phyloP scores from a whole-genome alignment of 2,113 vertebrate genomes.

The Eudorcas thomsonii region DNA sequence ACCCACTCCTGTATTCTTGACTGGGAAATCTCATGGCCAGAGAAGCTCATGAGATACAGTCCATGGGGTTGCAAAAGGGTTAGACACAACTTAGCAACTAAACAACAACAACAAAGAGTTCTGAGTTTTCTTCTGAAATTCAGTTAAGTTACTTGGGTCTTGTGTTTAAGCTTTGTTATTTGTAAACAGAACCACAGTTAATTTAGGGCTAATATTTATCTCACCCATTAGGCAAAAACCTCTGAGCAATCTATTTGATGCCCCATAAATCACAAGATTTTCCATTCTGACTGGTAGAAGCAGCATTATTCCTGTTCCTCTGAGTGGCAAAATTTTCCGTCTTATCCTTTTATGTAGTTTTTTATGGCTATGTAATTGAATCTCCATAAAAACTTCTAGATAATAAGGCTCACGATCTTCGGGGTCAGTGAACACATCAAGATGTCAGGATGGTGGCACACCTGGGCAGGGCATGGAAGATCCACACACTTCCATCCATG shows the following conservation, averaged over 20 bases:
- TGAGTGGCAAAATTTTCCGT: neutral
- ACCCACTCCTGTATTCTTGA: neutral
- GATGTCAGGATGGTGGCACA: neutral
- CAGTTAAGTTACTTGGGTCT: neutral
- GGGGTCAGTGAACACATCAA: neutral
- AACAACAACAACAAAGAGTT: neutral
- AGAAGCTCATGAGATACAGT: neutral
- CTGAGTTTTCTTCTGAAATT: neutral
- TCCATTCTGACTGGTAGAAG: neutral
- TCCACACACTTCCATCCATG: neutral
- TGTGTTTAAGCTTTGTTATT: neutral
- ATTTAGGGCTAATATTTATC: neutral
- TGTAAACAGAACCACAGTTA: neutral
- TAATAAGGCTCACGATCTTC: accelerated
- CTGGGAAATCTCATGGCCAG: neutral
- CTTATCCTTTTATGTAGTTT: neutral
- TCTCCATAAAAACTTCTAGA: neutral
- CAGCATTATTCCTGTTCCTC: neutral
- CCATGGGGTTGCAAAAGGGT: neutral
- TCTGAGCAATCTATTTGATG: neutral
- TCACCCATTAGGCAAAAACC: neutral
- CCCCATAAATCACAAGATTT: neutral
- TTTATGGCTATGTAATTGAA: neutral
- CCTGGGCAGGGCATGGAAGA: neutral
- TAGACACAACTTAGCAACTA: neutral